A percentile compares a stretch with the other conserved stretches of the same genome.
These are phyloP conservation scores for Pithys albifrons DNA, from an alignment of 2,113 vertebrate species.

Conservation along the genomic window DNA sequence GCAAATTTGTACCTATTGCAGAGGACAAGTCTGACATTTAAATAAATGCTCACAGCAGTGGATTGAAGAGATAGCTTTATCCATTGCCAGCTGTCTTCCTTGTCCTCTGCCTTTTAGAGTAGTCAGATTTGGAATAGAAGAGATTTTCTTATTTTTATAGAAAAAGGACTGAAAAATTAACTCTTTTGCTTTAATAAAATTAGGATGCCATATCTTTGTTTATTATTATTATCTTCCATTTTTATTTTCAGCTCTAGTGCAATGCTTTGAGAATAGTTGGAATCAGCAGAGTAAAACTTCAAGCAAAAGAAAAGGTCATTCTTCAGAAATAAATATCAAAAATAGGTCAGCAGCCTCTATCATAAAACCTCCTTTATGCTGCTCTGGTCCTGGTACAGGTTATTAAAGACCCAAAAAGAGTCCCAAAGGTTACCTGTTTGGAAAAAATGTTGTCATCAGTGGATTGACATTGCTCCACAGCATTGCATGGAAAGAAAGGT, in stretches of 20 bases:
- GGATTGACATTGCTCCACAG: background rate
- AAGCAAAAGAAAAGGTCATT: background rate
- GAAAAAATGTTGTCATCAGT: background rate
- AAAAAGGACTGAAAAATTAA: background rate
- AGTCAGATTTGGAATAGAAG: background rate
- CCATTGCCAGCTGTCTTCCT: background rate
- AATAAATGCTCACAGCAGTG: background rate
- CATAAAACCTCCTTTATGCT: background rate
- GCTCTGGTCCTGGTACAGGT: background rate
- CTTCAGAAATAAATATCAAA: background rate
- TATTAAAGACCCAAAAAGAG: background rate
- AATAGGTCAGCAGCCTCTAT: background rate
- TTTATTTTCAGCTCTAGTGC: background rate
- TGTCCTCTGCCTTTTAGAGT: background rate
- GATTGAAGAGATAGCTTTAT: background rate
- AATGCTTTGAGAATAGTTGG: background rate
- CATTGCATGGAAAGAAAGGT: accelerated
- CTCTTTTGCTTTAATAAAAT: background rate
- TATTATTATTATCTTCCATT: background rate
- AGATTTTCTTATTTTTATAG: background rate
- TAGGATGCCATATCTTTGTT: background rate
- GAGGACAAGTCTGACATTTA: background rate
- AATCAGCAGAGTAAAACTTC: background rate
- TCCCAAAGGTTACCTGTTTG: background rate
- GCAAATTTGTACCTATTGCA: background rate